These are phyloP conservation scores for Novumbra hubbsi DNA, from an alignment of 2,797 vertebrate genomes.

Conservation along the genomic window DNA sequence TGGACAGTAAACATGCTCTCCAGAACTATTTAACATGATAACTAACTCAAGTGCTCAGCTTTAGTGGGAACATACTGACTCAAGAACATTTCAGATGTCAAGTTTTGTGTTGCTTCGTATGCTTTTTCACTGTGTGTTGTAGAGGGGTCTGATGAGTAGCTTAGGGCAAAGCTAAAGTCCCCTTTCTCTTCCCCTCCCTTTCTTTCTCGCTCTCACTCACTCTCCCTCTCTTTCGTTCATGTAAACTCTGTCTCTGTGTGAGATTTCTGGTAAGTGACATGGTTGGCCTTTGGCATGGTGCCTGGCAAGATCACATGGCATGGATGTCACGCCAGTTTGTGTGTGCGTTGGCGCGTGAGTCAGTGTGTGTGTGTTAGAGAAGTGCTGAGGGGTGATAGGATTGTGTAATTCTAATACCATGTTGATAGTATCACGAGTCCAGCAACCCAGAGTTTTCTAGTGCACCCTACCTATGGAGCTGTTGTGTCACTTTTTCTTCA, in stretches of 20 bases:
- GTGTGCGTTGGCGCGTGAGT: slow-evolving; percentile 37
- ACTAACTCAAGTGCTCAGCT: slow-evolving; percentile 58
- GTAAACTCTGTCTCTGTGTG: slow-evolving; percentile 46
- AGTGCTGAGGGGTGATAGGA: neutral
- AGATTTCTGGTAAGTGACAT: slow-evolving; percentile 84
- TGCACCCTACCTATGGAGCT: too few relatives aligned
- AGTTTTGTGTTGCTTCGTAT: slow-evolving; percentile 44
- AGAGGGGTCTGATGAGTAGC: slow-evolving; percentile 60
- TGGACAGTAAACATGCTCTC: slow-evolving; percentile 73
- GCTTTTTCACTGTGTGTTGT: slow-evolving; percentile 56
- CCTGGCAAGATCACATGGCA: slow-evolving; percentile 82
- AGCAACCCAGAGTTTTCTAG: neutral
- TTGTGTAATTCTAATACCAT: neutral
- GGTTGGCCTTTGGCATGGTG: slow-evolving; percentile 77
- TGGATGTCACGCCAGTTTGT: slow-evolving; percentile 72
- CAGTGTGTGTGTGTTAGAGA: slow-evolving; percentile 15
- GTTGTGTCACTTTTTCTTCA: too few relatives aligned
- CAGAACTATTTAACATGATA: slow-evolving; percentile 70
- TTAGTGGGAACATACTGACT: slow-evolving; percentile 54
- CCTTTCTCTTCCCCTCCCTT: slow-evolving; percentile 22
- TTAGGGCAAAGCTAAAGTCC: slow-evolving; percentile 52
- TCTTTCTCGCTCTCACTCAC: slow-evolving; percentile 22
- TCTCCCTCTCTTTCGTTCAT: neutral
- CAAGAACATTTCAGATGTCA: slow-evolving; percentile 51
- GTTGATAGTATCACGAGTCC: neutral